Base-by-base conservation (phyloP, 2,113 vertebrate species). In the Trichomycterus rosablanca region DNA sequence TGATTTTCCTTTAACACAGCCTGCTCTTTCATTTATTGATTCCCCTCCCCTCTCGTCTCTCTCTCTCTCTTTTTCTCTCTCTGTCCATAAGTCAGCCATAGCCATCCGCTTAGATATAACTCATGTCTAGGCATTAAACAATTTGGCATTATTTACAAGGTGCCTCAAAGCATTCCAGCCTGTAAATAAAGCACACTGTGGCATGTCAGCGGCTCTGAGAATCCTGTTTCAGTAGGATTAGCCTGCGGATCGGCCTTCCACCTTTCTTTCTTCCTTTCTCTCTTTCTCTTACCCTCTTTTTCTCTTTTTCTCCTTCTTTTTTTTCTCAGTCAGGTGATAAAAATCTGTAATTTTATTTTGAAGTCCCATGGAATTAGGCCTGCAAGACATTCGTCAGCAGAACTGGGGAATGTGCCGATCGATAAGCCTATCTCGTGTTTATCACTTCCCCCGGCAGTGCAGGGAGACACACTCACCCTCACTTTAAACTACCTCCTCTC, bases 311-410 rank as follows among this genome's bases (percentile, higher is more conserved):
- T 66, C 2, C 28, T 43, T 32, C 53, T 64, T 64, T 67, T 75
- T 72, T 78, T 72, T 67, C 68, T 70, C 50, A 62, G 70, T 53
- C 69, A 76, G 73, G 76, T 83, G 84, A 84, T 87, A 86, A 75
- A 82, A 83, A 86, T 86, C 83, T 82, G 73, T 81, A 80, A 84
- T 84, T 78, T 84, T 80, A 78, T 78, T 83, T 84, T 84, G 75
- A 83, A 82, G 77, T 81, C 63, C 66, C 66, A 77, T 82, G 80
- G 79, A 84, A 84, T 85, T 79, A 81, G 81, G 81, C 80, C 80
- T 81, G 74, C 77, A 80, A 82, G 80, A 82, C 81, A 83, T 83
- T 81, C 35, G 77, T 84, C 82, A 83, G 84, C 80, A 71, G 77
- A 74, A 78, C 72, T 71, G 68, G 70, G 79, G 81, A 80, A 78